These are phyloP conservation scores for Drosophila borborema DNA, from an alignment of 2,888 invertebrate species.

Conservation along the genomic window DNA sequence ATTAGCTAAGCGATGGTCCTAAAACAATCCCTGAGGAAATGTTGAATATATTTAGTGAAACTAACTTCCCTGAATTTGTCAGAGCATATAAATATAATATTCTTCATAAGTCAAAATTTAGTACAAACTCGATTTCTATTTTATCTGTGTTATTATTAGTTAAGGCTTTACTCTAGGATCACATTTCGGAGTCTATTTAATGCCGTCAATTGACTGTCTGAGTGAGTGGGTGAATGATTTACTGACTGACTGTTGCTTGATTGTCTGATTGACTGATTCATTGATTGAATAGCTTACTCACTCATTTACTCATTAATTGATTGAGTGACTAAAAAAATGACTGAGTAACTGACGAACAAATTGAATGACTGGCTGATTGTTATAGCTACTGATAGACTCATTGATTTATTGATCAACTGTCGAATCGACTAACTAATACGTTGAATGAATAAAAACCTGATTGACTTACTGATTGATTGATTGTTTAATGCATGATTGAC, in stretches of 20 bases:
- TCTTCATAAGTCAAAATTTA: too few relatives aligned
- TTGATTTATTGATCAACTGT: too few relatives aligned
- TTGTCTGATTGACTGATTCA: background rate
- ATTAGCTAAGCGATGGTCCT: slow-evolving; percentile 12
- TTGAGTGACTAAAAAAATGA: background rate
- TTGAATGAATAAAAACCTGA: background rate
- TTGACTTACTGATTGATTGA: background rate
- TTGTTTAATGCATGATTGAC: background rate
- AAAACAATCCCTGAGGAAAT: background rate
- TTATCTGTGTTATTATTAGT: too few relatives aligned
- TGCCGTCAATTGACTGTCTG: background rate
- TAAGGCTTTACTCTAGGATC: too few relatives aligned
- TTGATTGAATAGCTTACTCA: too few relatives aligned
- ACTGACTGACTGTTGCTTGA: background rate
- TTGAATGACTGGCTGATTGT: too few relatives aligned
- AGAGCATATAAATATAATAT: too few relatives aligned
- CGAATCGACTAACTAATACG: background rate
- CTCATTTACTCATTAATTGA: background rate
- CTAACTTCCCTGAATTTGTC: background rate
- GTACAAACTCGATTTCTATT: too few relatives aligned
- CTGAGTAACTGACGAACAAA: background rate
- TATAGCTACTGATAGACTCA: too few relatives aligned
- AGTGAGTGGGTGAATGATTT: background rate
- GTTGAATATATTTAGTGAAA: background rate
- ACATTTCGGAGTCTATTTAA: too few relatives aligned